Conservation (phyloP, 2,888 invertebrate species). For the Papilio gigon region DNA sequence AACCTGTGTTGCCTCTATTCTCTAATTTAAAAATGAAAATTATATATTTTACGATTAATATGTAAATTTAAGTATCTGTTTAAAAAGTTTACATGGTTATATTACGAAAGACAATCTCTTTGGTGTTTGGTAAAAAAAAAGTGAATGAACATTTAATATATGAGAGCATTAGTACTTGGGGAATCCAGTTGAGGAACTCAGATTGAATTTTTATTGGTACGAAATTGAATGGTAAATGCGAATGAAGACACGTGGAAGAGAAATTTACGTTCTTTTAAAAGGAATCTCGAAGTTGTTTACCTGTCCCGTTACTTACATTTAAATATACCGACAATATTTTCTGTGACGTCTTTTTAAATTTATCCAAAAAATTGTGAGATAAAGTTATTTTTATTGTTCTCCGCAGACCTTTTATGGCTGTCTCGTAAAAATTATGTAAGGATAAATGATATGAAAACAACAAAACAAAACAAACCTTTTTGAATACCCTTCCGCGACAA, state of each 20-base stretch:
- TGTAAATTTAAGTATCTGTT: too few species aligned
- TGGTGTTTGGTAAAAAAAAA: neutral
- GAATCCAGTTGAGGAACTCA: conserved; percentile 36
- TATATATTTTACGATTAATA: too few species aligned
- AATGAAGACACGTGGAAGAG: conserved; percentile 34
- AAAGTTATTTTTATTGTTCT: conserved; percentile 18
- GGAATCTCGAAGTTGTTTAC: conserved; percentile 30
- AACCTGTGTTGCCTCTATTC: too few species aligned
- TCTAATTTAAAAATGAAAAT: too few species aligned
- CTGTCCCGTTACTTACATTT: conserved; percentile 19
- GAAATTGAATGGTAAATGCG: conserved; percentile 36
- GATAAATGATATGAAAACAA: conserved; percentile 12
- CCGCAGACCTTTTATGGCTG: conserved; percentile 17
- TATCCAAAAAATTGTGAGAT: conserved; percentile 9
- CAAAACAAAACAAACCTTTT: conserved; percentile 9
- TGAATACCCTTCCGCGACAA: neutral
- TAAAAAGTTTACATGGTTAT: neutral
- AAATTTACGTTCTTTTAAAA: conserved; percentile 34
- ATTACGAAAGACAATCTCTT: neutral
- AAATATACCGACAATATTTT: conserved; percentile 24
- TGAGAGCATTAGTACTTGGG: conserved; percentile 22
- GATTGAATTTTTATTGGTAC: conserved; percentile 41
- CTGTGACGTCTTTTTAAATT: conserved; percentile 10
- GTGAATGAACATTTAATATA: conserved; percentile 22
- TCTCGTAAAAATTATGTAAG: conserved; percentile 13